A percentile compares a stretch with the other conserved stretches of the same genome.
These are phyloP conservation scores for Teinopalpus imperialis DNA, from an alignment of 2,888 invertebrate genomes.

Conservation along the genomic window DNA sequence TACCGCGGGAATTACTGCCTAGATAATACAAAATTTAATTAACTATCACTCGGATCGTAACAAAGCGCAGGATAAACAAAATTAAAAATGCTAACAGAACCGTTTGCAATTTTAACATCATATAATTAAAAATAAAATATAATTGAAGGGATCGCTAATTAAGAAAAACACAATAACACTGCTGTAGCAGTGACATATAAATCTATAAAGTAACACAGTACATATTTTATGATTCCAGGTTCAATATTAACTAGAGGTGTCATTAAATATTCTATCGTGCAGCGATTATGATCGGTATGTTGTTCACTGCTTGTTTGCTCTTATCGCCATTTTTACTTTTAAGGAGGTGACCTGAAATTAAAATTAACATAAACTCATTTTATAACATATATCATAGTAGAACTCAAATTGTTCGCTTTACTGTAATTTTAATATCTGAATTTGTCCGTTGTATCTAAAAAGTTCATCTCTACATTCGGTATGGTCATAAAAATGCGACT, in stretches of 20 bases:
- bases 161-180: constrained; percentile 3
- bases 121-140: constrained; percentile 32
- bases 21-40: constrained; percentile 43
- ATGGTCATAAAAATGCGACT: constrained; percentile 21
- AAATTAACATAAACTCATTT: too few species aligned
- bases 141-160: constrained; percentile 5
- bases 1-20: constrained; percentile 17
- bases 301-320: too few species aligned
- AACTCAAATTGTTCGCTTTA: constrained; percentile 8
- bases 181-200: too few species aligned
- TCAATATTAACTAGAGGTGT: too few species aligned
- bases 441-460: constrained; percentile 18
- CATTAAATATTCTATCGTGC: too few species aligned
- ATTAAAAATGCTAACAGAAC: constrained; percentile 50
- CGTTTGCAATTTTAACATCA: constrained; percentile 32
- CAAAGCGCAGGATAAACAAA: constrained; percentile 48
- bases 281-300: too few species aligned
- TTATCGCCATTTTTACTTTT: too few species aligned
- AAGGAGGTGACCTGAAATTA: too few species aligned
- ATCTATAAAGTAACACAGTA: background rate
- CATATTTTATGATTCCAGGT: too few species aligned
- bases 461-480: constrained; percentile 20
- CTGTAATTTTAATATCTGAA: constrained; percentile 15
- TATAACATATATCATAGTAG: too few species aligned
- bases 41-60: constrained; percentile 44